These are phyloP conservation scores for Sarcophaga rosellei DNA, from an alignment of 2,888 invertebrate species.

Conservation along the genomic window DNA sequence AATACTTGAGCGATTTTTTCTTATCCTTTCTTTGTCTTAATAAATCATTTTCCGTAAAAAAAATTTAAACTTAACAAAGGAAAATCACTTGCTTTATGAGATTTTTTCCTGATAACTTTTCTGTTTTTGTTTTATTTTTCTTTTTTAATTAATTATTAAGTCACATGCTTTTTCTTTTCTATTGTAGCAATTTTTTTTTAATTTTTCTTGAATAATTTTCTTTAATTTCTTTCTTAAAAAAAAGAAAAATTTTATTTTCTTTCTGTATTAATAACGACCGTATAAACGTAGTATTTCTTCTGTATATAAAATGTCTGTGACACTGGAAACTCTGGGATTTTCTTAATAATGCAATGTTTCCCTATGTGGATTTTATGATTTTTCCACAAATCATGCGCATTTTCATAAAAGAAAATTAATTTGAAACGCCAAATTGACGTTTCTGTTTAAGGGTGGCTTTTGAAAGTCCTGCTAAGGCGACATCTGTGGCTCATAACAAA, in stretches of 20 bases:
- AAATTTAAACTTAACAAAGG: neutral
- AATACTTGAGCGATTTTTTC: conserved; percentile 23
- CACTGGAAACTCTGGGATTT: conserved; percentile 72
- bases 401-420: conserved; percentile 25
- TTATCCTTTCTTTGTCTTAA: neutral
- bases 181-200: neutral
- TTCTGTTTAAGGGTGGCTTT: conserved; percentile 37
- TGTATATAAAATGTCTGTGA: conserved; percentile 73
- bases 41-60: conserved; percentile 15
- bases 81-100: neutral
- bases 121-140: conserved; percentile 21
- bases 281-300: conserved; percentile 51
- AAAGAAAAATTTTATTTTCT: conserved; percentile 26
- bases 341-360: conserved; percentile 63
- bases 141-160: neutral
- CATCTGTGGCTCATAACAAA: conserved; percentile 26
- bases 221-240: conserved; percentile 30
- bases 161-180: neutral
- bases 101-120: conserved; percentile 10
- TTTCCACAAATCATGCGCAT: conserved; percentile 65
- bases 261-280: conserved; percentile 19
- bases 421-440: conserved; percentile 41
- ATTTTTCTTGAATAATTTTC: conserved; percentile 7
- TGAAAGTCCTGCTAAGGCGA: conserved; percentile 26
- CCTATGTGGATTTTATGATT: conserved; percentile 59